Evolutionary conservation across 2,888 invertebrate species (phyloP).

Genomic region (Cataglyphis livida): DNA sequence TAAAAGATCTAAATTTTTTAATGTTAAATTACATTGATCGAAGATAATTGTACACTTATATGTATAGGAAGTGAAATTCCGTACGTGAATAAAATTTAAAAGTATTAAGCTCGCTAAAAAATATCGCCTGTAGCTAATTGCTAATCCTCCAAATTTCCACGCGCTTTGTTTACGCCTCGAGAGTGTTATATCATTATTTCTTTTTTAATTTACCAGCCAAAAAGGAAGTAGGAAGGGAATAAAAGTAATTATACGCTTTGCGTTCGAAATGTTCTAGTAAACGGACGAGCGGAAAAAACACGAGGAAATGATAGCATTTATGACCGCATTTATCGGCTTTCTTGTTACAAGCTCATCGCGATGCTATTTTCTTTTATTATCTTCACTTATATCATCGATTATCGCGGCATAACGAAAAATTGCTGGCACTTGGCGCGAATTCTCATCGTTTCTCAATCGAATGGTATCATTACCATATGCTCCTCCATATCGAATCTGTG

Average conservation of each 20-base stretch:
- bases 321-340: conserved; percentile 49
- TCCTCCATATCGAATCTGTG: conserved; percentile 53
- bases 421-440: conserved; percentile 47
- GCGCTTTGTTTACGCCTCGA: not conserved
- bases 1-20: not conserved
- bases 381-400: conserved; percentile 49
- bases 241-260: conserved; percentile 49
- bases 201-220: conserved; percentile 44
- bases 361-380: conserved; percentile 48
- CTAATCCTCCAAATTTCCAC: conserved; percentile 40
- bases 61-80: not conserved
- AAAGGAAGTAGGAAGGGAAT: not conserved
- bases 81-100: conserved; percentile 2
- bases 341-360: conserved; percentile 41
- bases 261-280: conserved; percentile 32
- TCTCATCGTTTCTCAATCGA: conserved; percentile 62
- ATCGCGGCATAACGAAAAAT: conserved; percentile 50
- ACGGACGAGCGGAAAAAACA: conserved; percentile 16
- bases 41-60: not conserved
- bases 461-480: conserved; percentile 59
- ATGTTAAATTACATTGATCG: not conserved
- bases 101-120: not conserved
- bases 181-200: not conserved
- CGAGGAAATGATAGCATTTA: conserved; percentile 52
- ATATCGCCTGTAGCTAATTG: conserved; percentile 19